phyloP scores from a whole-genome alignment of 2,797 vertebrate species.

The Salarias fasciatus region DNA sequence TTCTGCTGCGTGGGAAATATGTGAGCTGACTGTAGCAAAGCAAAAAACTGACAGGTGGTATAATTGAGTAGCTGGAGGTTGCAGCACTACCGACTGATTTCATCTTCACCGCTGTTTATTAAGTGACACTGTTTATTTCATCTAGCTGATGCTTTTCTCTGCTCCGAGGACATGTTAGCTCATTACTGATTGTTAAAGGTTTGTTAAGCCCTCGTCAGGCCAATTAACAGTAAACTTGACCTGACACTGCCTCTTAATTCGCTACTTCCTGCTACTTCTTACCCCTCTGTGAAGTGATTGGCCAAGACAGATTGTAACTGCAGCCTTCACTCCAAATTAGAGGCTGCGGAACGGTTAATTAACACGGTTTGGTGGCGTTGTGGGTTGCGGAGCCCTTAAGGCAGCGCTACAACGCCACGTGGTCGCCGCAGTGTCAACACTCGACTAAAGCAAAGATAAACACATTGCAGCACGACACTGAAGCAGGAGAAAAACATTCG shows the following conservation, averaged over 20 bases:
- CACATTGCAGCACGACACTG: slow-evolving; percentile 25
- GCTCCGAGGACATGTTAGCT: slow-evolving; percentile 72
- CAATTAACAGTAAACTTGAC: slow-evolving; percentile 74
- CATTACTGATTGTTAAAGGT: slow-evolving; percentile 69
- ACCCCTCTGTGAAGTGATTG: slow-evolving; percentile 69
- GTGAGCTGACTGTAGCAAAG: slow-evolving; percentile 30
- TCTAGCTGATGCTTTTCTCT: slow-evolving; percentile 43
- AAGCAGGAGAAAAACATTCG: slow-evolving; percentile 41
- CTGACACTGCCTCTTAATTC: slow-evolving; percentile 67
- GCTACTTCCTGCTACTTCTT: slow-evolving; percentile 57
- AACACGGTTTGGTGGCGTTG: slow-evolving; percentile 67
- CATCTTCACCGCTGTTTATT: slow-evolving; percentile 55
- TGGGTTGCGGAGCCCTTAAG: slow-evolving; percentile 49
- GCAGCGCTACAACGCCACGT: slow-evolving; percentile 50
- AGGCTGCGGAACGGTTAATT: slow-evolving; percentile 65
- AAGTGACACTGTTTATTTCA: slow-evolving; percentile 68
- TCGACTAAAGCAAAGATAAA: slow-evolving; percentile 46
- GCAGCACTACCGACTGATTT: slow-evolving; percentile 44
- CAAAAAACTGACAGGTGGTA: slow-evolving; percentile 41
- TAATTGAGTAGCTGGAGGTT: slow-evolving; percentile 33
- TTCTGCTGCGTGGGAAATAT: slow-evolving; percentile 14
- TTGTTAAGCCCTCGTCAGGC: slow-evolving; percentile 65
- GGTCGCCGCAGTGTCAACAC: slow-evolving; percentile 46
- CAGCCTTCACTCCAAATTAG: slow-evolving; percentile 76
- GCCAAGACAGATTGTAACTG: slow-evolving; percentile 72